Percentiles rank a stretch among this genome's conserved stretches.
Evolutionary conservation across 2,797 vertebrate species (phyloP).

Genomic region (Amniataba percoides): DNA sequence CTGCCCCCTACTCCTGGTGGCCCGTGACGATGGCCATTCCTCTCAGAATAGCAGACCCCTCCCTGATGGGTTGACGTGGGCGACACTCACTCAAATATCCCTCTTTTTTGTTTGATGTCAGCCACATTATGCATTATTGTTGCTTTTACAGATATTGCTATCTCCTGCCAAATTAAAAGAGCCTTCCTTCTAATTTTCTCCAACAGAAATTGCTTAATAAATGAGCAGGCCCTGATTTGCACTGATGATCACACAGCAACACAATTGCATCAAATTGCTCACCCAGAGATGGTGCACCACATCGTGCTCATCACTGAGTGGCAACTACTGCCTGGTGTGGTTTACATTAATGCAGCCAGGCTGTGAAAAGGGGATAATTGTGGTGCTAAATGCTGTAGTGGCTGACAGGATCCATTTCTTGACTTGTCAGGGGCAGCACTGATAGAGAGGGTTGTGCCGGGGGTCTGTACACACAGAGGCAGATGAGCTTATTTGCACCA

Average conservation of each 20-base stretch:
- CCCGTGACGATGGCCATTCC: conserved; percentile 42
- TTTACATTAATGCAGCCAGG: conserved; percentile 82
- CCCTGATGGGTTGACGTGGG: conserved; percentile 24
- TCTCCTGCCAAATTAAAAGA: conserved; percentile 68
- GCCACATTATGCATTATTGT: conserved; percentile 68
- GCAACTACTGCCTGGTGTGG: conserved; percentile 80
- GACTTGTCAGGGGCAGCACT: conserved; percentile 76
- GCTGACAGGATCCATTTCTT: conserved; percentile 81
- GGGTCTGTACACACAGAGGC: conserved; percentile 58
- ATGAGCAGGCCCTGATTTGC: conserved; percentile 76
- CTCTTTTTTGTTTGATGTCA: conserved; percentile 66
- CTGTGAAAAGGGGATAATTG: conserved; percentile 86
- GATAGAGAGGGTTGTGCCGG: conserved; percentile 68
- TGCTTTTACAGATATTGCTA: conserved; percentile 72
- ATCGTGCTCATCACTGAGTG: conserved; percentile 80
- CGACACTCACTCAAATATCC: conserved; percentile 12
- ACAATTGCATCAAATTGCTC: conserved; percentile 85
- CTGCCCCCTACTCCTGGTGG: conserved; percentile 43
- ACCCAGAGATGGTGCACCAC: conserved; percentile 73
- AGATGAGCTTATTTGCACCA: conserved; percentile 71
- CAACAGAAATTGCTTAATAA: conserved; percentile 81
- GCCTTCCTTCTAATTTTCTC: conserved; percentile 76
- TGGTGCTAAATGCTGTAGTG: conserved; percentile 78
- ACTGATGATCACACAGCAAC: conserved; percentile 79
- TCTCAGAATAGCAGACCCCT: conserved; percentile 49